Conservation (phyloP, 2,113 vertebrate species). For the Podarcis cretensis region DNA sequence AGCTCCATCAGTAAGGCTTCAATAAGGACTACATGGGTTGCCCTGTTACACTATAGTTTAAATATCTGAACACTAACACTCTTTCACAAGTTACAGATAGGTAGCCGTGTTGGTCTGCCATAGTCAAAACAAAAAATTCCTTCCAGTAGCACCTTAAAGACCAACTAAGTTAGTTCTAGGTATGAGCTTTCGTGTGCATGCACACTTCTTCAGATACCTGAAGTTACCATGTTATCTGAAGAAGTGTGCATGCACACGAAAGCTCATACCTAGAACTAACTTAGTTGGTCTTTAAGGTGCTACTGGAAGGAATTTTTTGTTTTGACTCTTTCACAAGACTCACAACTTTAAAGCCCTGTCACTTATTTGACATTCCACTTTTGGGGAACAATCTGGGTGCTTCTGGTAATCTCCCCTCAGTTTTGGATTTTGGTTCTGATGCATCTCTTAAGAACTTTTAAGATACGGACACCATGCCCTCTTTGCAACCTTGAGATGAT, state of each 20-base stretch:
- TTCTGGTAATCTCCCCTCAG: neutral
- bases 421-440: neutral
- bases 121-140: no score
- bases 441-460: neutral
- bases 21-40: neutral
- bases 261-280: no score
- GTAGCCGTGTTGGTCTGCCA: no score
- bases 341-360: neutral
- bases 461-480: neutral
- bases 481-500: neutral
- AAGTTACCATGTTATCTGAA: no score
- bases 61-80: neutral
- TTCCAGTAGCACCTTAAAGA: no score
- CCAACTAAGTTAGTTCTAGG: no score
- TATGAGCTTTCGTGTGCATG: no score
- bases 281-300: no score
- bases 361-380: neutral
- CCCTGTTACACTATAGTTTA: neutral
- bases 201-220: no score
- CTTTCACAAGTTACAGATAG: no score
- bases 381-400: neutral
- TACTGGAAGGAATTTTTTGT: no score
- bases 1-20: neutral
- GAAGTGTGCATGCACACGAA: no score
- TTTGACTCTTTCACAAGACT: neutral